Base-by-base conservation (phyloP, 2,113 vertebrate genomes). In the Platichthys stellatus region DNA sequence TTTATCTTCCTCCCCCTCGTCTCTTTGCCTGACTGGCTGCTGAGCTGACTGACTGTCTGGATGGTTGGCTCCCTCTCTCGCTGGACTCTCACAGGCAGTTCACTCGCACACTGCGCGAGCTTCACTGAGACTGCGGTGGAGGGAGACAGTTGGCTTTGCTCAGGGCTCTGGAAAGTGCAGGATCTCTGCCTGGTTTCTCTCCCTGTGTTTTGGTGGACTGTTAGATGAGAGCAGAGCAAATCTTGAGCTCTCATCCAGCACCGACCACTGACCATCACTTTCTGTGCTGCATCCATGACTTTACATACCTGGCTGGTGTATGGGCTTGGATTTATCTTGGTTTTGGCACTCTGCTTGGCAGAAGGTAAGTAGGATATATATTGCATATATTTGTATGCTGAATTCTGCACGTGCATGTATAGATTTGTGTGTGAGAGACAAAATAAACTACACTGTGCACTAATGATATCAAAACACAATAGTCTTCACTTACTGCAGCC, bases 261-360 rank as follows among this genome's bases (percentile, higher is more conserved):
- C 64, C 69, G 84, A 86, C 63, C 72, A 81, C 77, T 81, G 78
- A 80, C 83, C 67, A 63, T 74, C 82, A 62, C 69, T 74, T 7
- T 60, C 82, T 89, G 92, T 84, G 84, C 86, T 89, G 93, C 94
- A 94, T 88, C 92, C 92, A 95, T 94, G 94, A 94, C 90, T 94
- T 90, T 90, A 83, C 86, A 82, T 51, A 91, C 88, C 80, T 90
- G 90, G 86, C 78, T 94, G 80, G 84, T 90, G 81, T 93, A 93
- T 64, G 87, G 88, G 81, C 79, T 94, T 86, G 94, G 92, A 90
- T 86, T 94, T 74, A 90, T 90, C 75, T 87, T 92, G 85, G 83
- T 91, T 87, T 89, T 84, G 70, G 75, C 80, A 38, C 77, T 93
- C 38, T 87, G 88, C 84, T 78, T 80, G 80, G 79, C 91, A 90